These are phyloP conservation scores for Ivindomyrus marchei DNA, from an alignment of 2,113 vertebrate genomes.

Conservation along the genomic window DNA sequence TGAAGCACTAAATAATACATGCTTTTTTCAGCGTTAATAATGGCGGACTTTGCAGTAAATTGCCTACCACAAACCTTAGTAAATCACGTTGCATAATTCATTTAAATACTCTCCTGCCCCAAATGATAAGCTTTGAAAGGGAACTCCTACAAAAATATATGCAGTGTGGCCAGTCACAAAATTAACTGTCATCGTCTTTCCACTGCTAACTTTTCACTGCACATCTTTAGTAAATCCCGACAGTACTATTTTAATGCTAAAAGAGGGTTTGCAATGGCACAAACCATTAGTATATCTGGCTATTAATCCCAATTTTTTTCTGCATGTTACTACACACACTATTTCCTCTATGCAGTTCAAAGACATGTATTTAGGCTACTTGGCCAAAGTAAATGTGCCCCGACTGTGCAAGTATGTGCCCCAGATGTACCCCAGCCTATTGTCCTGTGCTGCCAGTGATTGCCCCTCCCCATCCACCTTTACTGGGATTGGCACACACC, in stretches of 20 bases:
- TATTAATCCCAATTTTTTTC: background rate
- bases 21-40: background rate
- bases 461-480: background rate
- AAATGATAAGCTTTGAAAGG: background rate
- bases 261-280: background rate
- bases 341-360: background rate
- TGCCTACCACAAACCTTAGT: background rate
- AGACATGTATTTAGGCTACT: background rate
- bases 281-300: background rate
- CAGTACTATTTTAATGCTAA: background rate
- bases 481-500: background rate
- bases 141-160: background rate
- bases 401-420: background rate
- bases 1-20: background rate
- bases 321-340: background rate
- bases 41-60: background rate
- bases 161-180: background rate
- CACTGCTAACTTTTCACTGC: background rate
- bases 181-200: background rate
- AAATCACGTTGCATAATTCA: background rate
- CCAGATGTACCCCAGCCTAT: background rate
- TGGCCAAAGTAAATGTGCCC: background rate
- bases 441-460: background rate
- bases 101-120: background rate
- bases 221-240: background rate